Evolutionary conservation across 30 jellyfish, hydroid and myxozoan genomes (phyloP), one percentile per base, ranked within the genome.

Genomic region (Rhopilema esculentum): DNA sequence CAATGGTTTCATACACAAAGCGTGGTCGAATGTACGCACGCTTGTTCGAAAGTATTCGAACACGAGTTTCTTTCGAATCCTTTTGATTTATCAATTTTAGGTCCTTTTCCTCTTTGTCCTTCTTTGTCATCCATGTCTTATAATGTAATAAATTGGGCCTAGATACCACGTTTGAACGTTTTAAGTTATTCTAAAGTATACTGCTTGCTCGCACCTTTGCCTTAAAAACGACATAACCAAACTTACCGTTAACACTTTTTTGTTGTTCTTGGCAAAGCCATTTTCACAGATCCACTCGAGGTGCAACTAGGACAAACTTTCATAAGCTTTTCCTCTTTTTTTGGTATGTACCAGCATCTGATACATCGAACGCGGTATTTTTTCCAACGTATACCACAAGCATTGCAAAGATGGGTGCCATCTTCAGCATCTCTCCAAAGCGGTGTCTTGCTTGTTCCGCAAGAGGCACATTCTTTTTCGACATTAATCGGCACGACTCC

Each of bases 381-480:
- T 85, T 86, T 94, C 97, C 97, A 94, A 51, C 98, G 69, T 52
- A 94, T 94, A 29, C 98, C 98, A 66, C 98, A 94, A 23, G 98
- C 98, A 82, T 94, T 94, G 85, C 98, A 94, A 27, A 94, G 93
- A 72, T 85, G 97, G 8, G 94, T 94, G 20, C 98, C 98, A 79
- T 94, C 97, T 51, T 94, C 97, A 1, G 98, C 93, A 74, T 94
- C 98, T 33, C 98, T 66, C 98, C 98, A 94, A 74, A 89, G 57
- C 15, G 97, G 97, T 9, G 98, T 94, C 80, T 81, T 80, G 82
- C 73, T 87, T 1, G 98, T 89, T 9, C 95, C 83, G 69, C 98
- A 94, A 0, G 97, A 88, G 6, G 93, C 91, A 74, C 98, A 94
- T 68, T 82, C 93, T 32, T 94, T 94, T 23, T 84, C 96, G 25